Evolutionary conservation across 2,888 invertebrate species (phyloP).

Genomic region (Blastobasis adustella): DNA sequence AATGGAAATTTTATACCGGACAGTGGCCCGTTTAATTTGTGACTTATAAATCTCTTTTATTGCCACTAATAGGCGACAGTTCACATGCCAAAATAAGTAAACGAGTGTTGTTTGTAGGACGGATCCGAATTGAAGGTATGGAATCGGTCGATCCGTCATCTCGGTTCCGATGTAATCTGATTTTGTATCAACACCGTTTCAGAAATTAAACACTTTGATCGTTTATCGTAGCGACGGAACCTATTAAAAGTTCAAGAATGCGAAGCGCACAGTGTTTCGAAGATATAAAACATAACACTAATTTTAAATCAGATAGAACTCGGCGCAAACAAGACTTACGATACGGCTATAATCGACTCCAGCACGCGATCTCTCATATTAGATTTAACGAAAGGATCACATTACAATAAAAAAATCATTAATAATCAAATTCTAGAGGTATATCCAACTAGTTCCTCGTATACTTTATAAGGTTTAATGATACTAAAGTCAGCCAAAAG

Average conservation of each 20-base stretch:
- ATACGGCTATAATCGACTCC: constrained; percentile 31
- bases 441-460: constrained; percentile 15
- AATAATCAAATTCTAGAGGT: constrained; percentile 13
- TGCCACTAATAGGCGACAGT: no score
- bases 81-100: no score
- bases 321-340: constrained; percentile 34
- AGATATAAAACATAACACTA: constrained; percentile 30
- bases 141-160: no score
- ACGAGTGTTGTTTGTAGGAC: no score
- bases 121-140: no score
- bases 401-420: constrained; percentile 17
- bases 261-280: constrained; percentile 22
- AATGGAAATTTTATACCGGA: no score
- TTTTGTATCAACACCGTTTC: no score
- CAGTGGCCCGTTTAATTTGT: no score
- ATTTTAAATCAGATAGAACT: constrained; percentile 35
- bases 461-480: constrained; percentile 13
- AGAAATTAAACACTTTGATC: no score
- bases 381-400: constrained; percentile 16
- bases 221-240: constrained; percentile 6
- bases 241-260: constrained; percentile 16
- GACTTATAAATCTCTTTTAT: no score
- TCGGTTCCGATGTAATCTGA: no score
- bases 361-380: constrained; percentile 36
- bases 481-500: constrained; percentile 9